Percentiles rank a stretch among this genome's conserved stretches.
phyloP scores from a whole-genome alignment of 2,797 vertebrate genomes.

The Otus scops region DNA sequence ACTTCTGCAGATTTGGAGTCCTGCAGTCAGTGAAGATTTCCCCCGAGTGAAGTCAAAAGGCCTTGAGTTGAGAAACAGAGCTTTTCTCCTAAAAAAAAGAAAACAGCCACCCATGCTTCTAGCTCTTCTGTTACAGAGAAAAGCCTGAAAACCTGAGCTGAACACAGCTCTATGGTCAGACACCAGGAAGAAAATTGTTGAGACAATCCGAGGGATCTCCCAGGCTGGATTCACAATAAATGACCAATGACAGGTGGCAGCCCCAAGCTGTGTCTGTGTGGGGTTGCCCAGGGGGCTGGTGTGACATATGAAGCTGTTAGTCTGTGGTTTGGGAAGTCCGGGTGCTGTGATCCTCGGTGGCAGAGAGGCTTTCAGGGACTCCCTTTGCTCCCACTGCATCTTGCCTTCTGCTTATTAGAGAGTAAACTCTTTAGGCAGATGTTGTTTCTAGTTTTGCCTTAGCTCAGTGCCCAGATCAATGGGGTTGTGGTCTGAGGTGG shows the following conservation, averaged over 20 bases:
- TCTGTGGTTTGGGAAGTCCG: background rate
- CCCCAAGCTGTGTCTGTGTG: rapidly evolving
- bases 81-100: background rate
- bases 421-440: background rate
- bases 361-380: background rate
- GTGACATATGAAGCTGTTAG: background rate
- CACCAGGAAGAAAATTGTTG: background rate
- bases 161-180: background rate
- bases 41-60: background rate
- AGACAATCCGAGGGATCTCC: background rate
- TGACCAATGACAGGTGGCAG: rapidly evolving
- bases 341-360: background rate
- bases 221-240: background rate
- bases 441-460: background rate
- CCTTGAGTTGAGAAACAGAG: background rate
- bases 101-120: rapidly evolving
- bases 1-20: background rate
- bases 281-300: background rate
- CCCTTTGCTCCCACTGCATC: background rate
- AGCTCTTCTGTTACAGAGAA: background rate
- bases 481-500: background rate
- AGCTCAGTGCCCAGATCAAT: background rate
- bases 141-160: background rate
- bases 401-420: background rate
- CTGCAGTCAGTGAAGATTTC: background rate